These are phyloP conservation scores for Macquaria ambigua DNA, from an alignment of 2,113 vertebrate genomes.

Conservation along the genomic window DNA sequence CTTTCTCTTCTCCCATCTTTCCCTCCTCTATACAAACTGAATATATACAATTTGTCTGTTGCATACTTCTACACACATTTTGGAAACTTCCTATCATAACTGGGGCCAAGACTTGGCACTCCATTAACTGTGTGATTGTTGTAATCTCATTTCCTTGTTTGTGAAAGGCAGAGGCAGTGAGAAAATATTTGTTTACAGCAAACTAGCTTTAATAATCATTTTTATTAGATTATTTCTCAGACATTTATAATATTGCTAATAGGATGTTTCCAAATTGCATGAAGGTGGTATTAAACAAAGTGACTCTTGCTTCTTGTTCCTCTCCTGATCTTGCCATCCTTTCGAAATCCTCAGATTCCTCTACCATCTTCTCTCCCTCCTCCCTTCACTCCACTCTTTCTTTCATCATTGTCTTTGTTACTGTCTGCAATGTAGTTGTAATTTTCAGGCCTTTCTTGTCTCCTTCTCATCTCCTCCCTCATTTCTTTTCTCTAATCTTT, in stretches of 20 bases:
- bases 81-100: slow-evolving; percentile 4
- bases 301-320: slow-evolving; percentile 27
- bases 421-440: slow-evolving; percentile 26
- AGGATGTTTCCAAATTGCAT: slow-evolving; percentile 11
- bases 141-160: slow-evolving; percentile 45
- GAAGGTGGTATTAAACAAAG: slow-evolving; percentile 5
- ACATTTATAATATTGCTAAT: slow-evolving; percentile 30
- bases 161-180: slow-evolving; percentile 17
- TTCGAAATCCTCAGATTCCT: slow-evolving; percentile 30
- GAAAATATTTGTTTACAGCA: slow-evolving; percentile 34
- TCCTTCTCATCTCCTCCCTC: slow-evolving; percentile 46
- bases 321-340: slow-evolving; percentile 9
- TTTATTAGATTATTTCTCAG: slow-evolving; percentile 24
- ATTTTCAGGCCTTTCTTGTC: slow-evolving; percentile 43
- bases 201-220: slow-evolving; percentile 14
- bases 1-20: not conserved
- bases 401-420: slow-evolving; percentile 56
- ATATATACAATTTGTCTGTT: not conserved
- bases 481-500: slow-evolving; percentile 50
- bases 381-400: not conserved
- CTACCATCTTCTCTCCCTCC: not conserved
- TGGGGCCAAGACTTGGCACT: not conserved
- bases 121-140: slow-evolving; percentile 23
- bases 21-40: not conserved
- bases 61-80: not conserved